Conservation (phyloP, 2,888 invertebrate species). For the Phortica okadai region DNA sequence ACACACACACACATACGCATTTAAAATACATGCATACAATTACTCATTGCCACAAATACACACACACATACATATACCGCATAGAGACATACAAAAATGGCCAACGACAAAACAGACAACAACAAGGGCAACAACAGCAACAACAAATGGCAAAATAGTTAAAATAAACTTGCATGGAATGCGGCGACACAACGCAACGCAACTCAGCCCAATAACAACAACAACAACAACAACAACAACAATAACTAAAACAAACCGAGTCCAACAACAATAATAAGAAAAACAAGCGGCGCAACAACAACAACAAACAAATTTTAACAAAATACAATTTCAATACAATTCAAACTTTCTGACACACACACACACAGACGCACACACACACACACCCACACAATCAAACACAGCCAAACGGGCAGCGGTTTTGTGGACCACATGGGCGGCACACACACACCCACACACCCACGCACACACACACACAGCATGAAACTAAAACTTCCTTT, state of each 20-base stretch:
- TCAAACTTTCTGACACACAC: slow-evolving; percentile 72
- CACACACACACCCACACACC: neutral
- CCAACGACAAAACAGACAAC: slow-evolving; percentile 66
- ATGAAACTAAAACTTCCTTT: slow-evolving; percentile 73
- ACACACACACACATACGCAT: slow-evolving; percentile 33
- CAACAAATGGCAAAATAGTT: slow-evolving; percentile 58
- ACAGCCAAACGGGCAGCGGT: neutral
- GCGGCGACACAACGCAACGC: slow-evolving; percentile 21
- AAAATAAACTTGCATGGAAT: slow-evolving; percentile 53
- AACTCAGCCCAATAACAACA: slow-evolving; percentile 17
- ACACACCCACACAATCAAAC: neutral
- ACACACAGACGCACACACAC: slow-evolving; percentile 45
- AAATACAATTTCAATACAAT: slow-evolving; percentile 74
- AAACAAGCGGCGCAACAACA: slow-evolving; percentile 30
- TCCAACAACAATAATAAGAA: slow-evolving; percentile 40
- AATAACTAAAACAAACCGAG: slow-evolving; percentile 24
- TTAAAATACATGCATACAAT: slow-evolving; percentile 50
- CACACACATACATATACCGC: slow-evolving; percentile 30
- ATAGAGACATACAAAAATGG: slow-evolving; percentile 41
- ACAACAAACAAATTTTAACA: slow-evolving; percentile 63
- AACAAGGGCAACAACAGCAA: slow-evolving; percentile 63
- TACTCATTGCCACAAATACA: slow-evolving; percentile 62
- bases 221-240: neutral
- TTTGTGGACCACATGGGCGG: slow-evolving; percentile 3
- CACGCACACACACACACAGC: slow-evolving; percentile 26